Base-by-base conservation (phyloP, 2,797 vertebrate species). In the Sebastes matsubarae region DNA sequence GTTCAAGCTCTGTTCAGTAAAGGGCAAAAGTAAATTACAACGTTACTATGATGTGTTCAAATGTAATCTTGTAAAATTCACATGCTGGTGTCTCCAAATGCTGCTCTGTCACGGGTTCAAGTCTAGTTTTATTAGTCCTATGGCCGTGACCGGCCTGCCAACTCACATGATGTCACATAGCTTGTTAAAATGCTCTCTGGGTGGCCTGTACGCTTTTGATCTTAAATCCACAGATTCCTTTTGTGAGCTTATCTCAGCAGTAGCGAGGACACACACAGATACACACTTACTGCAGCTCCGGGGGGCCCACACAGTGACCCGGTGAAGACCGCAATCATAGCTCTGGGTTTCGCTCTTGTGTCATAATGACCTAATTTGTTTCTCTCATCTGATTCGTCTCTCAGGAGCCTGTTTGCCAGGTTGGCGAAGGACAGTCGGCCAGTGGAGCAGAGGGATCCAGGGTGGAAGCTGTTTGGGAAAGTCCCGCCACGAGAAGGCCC, bases 381-480 rank as follows among this genome's bases (percentile, higher is more conserved):
- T 0, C 5, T 57, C 24, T 8, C 12, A 4, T 72, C 50, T 84
- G 20, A 84, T 81, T n/a, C 1, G 6, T 71, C 65, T 72, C 30
- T 22, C 90, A 99, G 98, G 96, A 97, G 94, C 93, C 94, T 98
- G 87, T 98, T 99, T 94, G 92, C 96, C 90, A 96, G 95, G 91
- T 97, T 94, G 89, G 87, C 85, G 71, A 98, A 96, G 92, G 97
- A 95, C 81, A 83, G 89, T 80, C 94, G 88, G 85, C 87, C 93
- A 34, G 91, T 93, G 79, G 96, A 96, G 79, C 96, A 95, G 76
- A 96, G 81, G 83, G 97, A 98, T 84, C 92, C 95, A 32, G 96
- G 96, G 22, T 98, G 97, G 97, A 99, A 97, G 86, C 94, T 99
- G 64, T 99, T 99, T 92, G 97, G 97, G 69, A 98, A 96, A 94